Evolutionary conservation across 1,140 invertebrate species (phyloP).

Genomic region (Trinorchestia longiramus): DNA sequence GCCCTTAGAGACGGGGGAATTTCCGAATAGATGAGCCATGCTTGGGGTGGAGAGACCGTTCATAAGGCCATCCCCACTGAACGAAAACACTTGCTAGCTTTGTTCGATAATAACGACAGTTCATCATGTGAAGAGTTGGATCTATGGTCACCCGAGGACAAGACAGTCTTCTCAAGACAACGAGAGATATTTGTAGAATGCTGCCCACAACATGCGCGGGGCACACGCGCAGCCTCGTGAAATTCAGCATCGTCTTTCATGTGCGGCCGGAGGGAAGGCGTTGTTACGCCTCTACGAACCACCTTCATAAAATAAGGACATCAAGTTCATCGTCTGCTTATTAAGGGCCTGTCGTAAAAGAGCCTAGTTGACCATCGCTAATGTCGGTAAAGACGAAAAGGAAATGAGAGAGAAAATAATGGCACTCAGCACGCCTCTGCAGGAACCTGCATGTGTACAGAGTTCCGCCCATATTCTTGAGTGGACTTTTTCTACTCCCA

Average conservation of each 20-base stretch:
- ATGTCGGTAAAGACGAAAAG: constrained; percentile 51
- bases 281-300: constrained; percentile 15
- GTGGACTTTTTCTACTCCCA: neutral
- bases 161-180: neutral
- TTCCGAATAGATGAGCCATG: constrained; percentile 53
- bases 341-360: constrained; percentile 53
- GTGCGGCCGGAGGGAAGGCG: constrained; percentile 6
- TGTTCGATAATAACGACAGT: neutral
- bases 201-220: neutral
- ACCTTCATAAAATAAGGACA: constrained; percentile 53
- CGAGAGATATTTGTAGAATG: neutral
- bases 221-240: neutral
- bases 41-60: constrained; percentile 36
- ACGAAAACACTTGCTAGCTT: neutral
- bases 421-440: constrained; percentile 15
- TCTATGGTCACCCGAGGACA: neutral
- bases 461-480: neutral
- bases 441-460: neutral
- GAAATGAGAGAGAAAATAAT: constrained; percentile 37
- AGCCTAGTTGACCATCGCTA: constrained; percentile 53
- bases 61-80: neutral
- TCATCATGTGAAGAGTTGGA: neutral
- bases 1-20: constrained; percentile 43
- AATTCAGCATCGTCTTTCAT: neutral
- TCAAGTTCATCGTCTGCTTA: constrained; percentile 52